Evolutionary conservation across 92 coral and sea anemone species (phyloP).

Genomic region (Heteractis magnifica): DNA sequence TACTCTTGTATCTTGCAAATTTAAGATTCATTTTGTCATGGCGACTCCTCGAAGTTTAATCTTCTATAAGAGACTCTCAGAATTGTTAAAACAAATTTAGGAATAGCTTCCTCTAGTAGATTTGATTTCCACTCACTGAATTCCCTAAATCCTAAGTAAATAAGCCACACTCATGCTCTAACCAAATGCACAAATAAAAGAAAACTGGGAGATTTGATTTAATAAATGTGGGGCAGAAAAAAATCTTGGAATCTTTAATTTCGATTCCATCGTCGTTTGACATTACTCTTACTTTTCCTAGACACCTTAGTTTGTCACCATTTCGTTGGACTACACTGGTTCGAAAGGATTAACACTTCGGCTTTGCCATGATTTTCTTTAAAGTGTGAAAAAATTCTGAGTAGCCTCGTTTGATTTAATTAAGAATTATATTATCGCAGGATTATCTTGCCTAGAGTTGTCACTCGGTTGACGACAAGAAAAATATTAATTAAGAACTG

Average conservation of each 20-base stretch:
- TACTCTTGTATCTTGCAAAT: not conserved
- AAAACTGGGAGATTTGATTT: not conserved
- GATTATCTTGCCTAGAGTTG: not conserved
- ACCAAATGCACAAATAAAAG: not conserved
- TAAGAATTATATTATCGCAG: not conserved
- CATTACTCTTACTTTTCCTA: not conserved
- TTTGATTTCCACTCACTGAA: not conserved
- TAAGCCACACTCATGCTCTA: not conserved
- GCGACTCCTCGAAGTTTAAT: not conserved
- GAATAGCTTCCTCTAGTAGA: not conserved
- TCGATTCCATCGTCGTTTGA: not conserved
- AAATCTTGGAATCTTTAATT: not conserved
- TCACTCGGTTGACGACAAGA: not conserved
- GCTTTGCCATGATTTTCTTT: not conserved
- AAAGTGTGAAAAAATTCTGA: constrained; percentile 14
- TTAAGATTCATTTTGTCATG: not conserved
- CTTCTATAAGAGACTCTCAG: not conserved
- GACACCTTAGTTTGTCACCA: not conserved
- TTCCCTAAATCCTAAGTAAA: not conserved
- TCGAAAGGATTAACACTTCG: not conserved
- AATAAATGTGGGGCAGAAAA: not conserved
- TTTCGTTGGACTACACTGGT: not conserved
- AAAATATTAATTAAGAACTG: not conserved
- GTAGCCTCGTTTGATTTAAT: not conserved
- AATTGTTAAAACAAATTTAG: not conserved